Conservation (phyloP, 1,140 invertebrate species). For the Calephelis nemesis region DNA sequence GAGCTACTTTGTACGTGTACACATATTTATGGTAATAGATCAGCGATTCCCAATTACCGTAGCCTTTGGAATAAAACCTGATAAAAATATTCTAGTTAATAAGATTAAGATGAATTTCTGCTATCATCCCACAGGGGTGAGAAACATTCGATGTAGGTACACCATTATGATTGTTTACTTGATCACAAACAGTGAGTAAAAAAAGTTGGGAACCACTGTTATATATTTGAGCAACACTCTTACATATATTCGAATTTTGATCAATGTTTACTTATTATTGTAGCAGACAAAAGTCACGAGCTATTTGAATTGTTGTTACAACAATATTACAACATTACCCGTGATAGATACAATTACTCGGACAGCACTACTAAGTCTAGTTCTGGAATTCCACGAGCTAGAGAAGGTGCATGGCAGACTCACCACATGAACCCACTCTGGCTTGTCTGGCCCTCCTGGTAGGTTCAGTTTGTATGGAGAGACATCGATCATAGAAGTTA, state of each 20-base stretch:
- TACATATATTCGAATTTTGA: background rate
- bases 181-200: too few species aligned
- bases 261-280: background rate
- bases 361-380: constrained; percentile 2
- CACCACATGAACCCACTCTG: constrained; percentile 96
- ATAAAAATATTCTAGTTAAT: too few species aligned
- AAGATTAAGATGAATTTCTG: too few species aligned
- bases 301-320: background rate
- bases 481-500: constrained; percentile 96
- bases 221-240: background rate
- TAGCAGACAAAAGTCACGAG: background rate
- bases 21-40: too few species aligned
- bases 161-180: too few species aligned
- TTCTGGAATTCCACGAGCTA: constrained; percentile 13
- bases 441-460: constrained; percentile 87
- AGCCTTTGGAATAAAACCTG: too few species aligned
- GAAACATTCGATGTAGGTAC: too few species aligned
- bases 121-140: too few species aligned
- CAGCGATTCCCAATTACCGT: too few species aligned
- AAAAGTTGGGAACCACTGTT: too few species aligned
- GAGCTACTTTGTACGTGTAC: too few species aligned
- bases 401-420: constrained; percentile 65
- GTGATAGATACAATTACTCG: background rate
- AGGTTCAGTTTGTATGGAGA: constrained; percentile 98
- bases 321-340: constrained; percentile 11